Percentiles rank a stretch among this genome's conserved stretches.
Conservation (phyloP, 64 coral and sea anemone genomes). For the Exaiptasia diaphana region DNA sequence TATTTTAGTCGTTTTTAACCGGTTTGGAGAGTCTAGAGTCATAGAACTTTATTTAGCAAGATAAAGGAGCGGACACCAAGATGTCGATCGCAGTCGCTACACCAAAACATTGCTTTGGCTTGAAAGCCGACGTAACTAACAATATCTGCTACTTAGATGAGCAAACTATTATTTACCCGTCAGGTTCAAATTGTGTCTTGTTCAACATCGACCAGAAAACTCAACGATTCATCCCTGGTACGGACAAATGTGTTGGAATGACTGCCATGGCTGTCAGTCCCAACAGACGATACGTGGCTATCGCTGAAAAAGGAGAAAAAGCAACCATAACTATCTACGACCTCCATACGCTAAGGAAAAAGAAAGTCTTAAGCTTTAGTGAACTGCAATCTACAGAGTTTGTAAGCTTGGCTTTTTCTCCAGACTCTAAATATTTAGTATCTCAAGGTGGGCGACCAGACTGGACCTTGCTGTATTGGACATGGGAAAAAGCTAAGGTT, state of each 20-base stretch:
- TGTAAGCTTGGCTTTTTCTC: slow-evolving; percentile 96
- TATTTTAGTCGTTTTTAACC: too few species aligned
- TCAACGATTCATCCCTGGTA: slow-evolving; percentile 96
- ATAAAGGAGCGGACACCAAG: too few species aligned
- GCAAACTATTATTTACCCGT: slow-evolving; percentile 95
- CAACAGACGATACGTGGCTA: slow-evolving; percentile 91
- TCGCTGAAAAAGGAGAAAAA: slow-evolving; percentile 96
- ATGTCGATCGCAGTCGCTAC: slow-evolving; percentile 96
- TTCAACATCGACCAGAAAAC: slow-evolving; percentile 99
- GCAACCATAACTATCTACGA: slow-evolving; percentile 96
- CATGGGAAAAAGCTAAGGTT: slow-evolving; percentile 99
- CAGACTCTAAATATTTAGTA: slow-evolving; percentile 97
- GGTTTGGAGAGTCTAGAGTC: too few species aligned
- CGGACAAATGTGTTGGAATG: slow-evolving; percentile 93
- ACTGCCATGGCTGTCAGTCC: slow-evolving; percentile 94
- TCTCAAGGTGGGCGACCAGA: slow-evolving; percentile 94
- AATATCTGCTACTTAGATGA: slow-evolving; percentile 98
- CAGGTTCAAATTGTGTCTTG: slow-evolving; percentile 92
- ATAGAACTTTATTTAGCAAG: too few species aligned
- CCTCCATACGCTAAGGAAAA: slow-evolving; percentile 92
- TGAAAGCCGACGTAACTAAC: slow-evolving; percentile 86
- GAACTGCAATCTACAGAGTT: slow-evolving; percentile 85
- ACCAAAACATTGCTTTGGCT: slow-evolving; percentile 85
- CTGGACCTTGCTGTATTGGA: slow-evolving; percentile 97
- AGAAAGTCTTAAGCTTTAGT: slow-evolving; percentile 77